Evolutionary conservation across 1,140 invertebrate species (phyloP), one percentile per base, ranked within the genome.

Genomic region (Orius insidiosus): DNA sequence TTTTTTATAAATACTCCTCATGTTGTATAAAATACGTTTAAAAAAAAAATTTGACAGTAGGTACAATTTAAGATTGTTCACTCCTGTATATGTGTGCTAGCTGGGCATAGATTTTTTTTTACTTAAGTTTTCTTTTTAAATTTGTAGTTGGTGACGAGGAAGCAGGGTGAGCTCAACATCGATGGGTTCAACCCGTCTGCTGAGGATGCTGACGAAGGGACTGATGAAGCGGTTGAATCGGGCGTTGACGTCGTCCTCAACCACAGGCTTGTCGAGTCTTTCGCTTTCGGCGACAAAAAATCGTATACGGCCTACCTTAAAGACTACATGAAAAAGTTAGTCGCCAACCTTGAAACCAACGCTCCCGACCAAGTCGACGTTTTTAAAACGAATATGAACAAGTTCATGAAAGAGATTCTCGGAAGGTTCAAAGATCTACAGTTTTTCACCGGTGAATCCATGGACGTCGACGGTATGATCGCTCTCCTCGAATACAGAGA

Each of bases 171-270:
- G 34, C 75, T 96, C 46, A 58, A 69, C 48, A 68, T 96, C 15
- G 85, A 71, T 43, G 92, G 92, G 18, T 75, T 80, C 55, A 96
- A 96, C 63, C 87, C 92, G 45, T 95, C 89, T 31, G 85, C 86
- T 37, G 88, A 94, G 61, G 89, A 88, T 56, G 77, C 70, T 34
- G 80, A 84, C 53, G 90, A 95, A 63, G 86, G 79, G 40, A 81
- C 76, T 3, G 87, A 93, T 11, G 66, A 72, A 44, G 55, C 58
- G 15, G 68, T 74, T 1, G 79, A 87, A 61, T 72, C 71, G 51
- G 92, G 92, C 36, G 82, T 96, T 39, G 92, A 97, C 66, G 72
- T 96, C 52, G 86, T 96, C 16, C 63, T 97, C 30, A 94, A 95
- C 63, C 87, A 95, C 59, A 75, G 86, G 61, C 73, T 96, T 33